A percentile compares a stretch with the other conserved stretches of the same genome.
phyloP scores from a whole-genome alignment of 2,797 vertebrate genomes.

The Sitta carolinensis region DNA sequence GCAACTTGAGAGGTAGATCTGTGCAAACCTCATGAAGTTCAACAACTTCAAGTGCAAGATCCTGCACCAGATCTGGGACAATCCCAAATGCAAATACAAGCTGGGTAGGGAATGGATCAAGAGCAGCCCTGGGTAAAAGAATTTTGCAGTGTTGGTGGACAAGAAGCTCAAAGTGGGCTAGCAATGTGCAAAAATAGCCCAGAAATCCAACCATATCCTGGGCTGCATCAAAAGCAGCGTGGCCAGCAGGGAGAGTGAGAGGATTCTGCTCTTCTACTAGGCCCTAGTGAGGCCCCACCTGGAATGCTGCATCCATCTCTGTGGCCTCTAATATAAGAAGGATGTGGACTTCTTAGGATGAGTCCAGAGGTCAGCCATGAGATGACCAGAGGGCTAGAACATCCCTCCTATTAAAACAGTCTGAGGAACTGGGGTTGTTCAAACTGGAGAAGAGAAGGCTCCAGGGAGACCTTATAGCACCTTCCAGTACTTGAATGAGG shows the following conservation, averaged over 20 bases:
- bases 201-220: not conserved
- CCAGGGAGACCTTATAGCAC: not conserved
- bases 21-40: not conserved
- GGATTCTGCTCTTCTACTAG: not conserved
- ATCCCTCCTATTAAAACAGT: not conserved
- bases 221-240: fast-evolving
- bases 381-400: not conserved
- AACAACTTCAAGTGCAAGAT: not conserved
- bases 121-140: not conserved
- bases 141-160: not conserved
- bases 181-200: too few relatives aligned
- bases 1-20: not conserved
- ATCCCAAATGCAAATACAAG: not conserved
- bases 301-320: not conserved
- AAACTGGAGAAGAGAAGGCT: not conserved
- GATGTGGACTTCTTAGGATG: not conserved
- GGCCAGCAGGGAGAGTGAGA: not conserved
- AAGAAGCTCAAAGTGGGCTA: not conserved
- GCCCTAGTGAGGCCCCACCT: not conserved
- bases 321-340: not conserved
- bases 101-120: not conserved
- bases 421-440: not conserved
- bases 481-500: not conserved
- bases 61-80: not conserved
- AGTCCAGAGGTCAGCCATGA: not conserved